phyloP scores from a whole-genome alignment of 2,888 invertebrate genomes.

The Nephrotoma flavescens region DNA sequence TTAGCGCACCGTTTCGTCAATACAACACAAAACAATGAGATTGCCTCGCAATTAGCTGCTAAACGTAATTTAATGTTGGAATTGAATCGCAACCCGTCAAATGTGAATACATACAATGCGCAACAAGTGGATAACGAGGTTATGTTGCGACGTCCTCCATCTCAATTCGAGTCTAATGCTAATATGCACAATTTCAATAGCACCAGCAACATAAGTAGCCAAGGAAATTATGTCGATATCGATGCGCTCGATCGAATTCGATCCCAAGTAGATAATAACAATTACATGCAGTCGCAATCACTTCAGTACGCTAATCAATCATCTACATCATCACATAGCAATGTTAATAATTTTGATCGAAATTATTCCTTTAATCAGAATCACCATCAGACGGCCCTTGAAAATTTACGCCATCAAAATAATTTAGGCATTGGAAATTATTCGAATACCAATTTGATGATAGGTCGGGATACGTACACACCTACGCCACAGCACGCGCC shows the following conservation, averaged over 20 bases:
- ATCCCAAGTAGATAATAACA: conserved; percentile 29
- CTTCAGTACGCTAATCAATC: conserved; percentile 18
- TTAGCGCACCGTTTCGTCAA: conserved; percentile 20
- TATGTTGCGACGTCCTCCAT: conserved; percentile 15
- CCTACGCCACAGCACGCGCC: not conserved
- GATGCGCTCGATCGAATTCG: conserved; percentile 40
- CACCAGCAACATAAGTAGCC: conserved; percentile 14
- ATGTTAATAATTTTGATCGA: conserved; percentile 27
- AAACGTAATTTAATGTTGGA: not conserved
- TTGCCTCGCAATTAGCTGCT: not conserved
- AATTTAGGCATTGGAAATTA: conserved; percentile 8
- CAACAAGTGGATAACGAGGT: conserved; percentile 4
- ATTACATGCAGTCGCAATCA: conserved; percentile 11
- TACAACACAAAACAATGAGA: conserved; percentile 4
- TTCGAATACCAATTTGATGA: conserved; percentile 6
- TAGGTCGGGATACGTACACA: not conserved
- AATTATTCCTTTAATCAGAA: conserved; percentile 28
- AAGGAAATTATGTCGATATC: conserved; percentile 38
- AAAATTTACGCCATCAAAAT: conserved; percentile 4
- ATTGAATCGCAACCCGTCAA: conserved; percentile 1
- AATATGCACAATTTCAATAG: conserved; percentile 1
- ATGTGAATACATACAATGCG: not conserved
- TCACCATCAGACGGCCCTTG: conserved; percentile 21
- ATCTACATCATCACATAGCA: conserved; percentile 12
- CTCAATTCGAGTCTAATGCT: conserved; percentile 14